Evolutionary conservation across 2,797 vertebrate genomes (phyloP), one percentile per base, ranked within the genome.

Genomic region (Mormyrus hasselquistii): DNA sequence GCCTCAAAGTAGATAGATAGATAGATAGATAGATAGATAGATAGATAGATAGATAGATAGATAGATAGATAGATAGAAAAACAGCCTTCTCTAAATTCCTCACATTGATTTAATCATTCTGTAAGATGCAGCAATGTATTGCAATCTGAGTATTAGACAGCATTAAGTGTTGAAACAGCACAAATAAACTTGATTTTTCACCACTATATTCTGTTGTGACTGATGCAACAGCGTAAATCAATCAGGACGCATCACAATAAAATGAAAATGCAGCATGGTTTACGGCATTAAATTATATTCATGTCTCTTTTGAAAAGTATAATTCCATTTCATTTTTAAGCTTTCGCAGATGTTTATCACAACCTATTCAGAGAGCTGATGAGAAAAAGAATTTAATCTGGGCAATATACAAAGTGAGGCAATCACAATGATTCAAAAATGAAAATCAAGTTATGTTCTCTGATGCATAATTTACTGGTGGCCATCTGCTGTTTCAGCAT

Each of bases 401-500:
- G 3, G 3, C 25, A 57, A 34, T 38, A 53, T 34, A 29, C 47
- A 57, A 57, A 57, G 29, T 57, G 22, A n/a, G 25, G 34, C 53
- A 22, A 9, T 73, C 86, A 55, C 19, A 69, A 10, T 69, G 82
- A 87, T 83, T 87, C 82, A 9, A 25, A 38, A 79, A 49, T 22
- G 82, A n/a, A 83, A 49, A 59, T 62, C 57, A 53, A 53, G 16
- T 86, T 62, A 86, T 59, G 83, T 38, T 69, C 53, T 62, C 12
- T 10, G 85, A 87, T 86, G 22, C 82, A 85, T 89, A 50, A 86
- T 86, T 89, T 73, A 86, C 9, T n/a, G 47, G 47, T 65, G 57
- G 59, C 82, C 88, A 89, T 86, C 82, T 89, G 88, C 19, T 65
- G 41, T 59, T 83, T 88, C 44, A 84, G 49, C 55, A 50, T 49